Conservation (phyloP, 1,140 invertebrate genomes). For the Aphelenchoides besseyi region DNA sequence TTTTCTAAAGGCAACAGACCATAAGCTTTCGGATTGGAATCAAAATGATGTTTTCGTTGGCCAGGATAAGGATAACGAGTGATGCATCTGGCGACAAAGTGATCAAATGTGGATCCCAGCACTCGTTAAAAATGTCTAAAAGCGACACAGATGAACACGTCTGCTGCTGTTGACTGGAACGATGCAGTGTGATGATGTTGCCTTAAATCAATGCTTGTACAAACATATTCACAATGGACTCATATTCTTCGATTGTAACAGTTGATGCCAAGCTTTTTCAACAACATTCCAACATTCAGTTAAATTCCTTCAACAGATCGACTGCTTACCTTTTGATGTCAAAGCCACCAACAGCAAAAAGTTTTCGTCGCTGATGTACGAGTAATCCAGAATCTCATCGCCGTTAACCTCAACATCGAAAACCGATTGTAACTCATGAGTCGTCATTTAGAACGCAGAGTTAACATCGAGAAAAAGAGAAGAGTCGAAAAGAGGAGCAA, state of each 20-base stretch:
- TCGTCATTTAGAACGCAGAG: background rate
- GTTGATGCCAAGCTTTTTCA: no score
- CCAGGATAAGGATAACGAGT: slow-evolving; percentile 20
- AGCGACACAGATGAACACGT: background rate
- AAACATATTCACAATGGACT: no score
- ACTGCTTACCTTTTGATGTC: slow-evolving; percentile 40
- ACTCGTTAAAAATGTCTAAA: slow-evolving; percentile 17
- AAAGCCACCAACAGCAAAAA: slow-evolving; percentile 36
- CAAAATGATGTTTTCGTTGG: slow-evolving; percentile 26
- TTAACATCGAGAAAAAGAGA: background rate
- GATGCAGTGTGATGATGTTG: slow-evolving; percentile 8
- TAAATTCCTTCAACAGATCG: no score
- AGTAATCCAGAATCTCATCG: slow-evolving; percentile 20
- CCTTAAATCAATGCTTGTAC: background rate
- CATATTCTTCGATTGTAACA: no score
- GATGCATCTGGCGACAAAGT: slow-evolving; percentile 28
- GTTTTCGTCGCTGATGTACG: slow-evolving; percentile 39
- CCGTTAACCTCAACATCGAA: background rate
- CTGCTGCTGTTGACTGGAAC: slow-evolving; percentile 4
- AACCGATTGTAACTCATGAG: slow-evolving; percentile 3
- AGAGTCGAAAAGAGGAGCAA: background rate
- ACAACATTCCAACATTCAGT: no score
- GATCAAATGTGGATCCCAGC: slow-evolving; percentile 21
- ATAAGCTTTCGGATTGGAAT: slow-evolving; percentile 32
- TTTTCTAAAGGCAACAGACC: slow-evolving; percentile 27